Conservation (phyloP, 2,888 invertebrate species). For the Cantharis rufa region DNA sequence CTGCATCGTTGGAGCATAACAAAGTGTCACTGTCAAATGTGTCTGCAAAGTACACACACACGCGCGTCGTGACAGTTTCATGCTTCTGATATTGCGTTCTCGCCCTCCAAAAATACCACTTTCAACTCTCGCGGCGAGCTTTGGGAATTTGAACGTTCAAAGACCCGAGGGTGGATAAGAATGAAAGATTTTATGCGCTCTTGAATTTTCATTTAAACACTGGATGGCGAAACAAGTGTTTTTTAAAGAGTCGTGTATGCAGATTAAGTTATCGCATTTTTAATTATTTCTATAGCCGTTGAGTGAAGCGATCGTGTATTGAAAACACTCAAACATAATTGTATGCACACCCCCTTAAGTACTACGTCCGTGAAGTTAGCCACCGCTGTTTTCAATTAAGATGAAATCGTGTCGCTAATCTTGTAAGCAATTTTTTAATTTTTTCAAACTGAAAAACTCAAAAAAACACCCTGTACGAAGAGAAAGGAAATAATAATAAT, state of each 20-base stretch:
- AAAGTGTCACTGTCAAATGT: constrained; percentile 29
- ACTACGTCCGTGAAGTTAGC: not conserved
- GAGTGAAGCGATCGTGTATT: not conserved
- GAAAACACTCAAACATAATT: not conserved
- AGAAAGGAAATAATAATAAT: too few relatives aligned
- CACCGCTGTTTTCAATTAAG: not conserved
- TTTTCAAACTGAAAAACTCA: too few relatives aligned
- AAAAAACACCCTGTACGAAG: too few relatives aligned
- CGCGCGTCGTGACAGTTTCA: constrained; percentile 5
- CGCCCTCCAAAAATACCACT: constrained; percentile 10
- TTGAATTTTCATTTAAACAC: constrained; percentile 23
- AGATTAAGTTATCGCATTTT: constrained; percentile 21
- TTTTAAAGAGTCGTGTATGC: constrained; percentile 3
- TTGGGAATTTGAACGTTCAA: constrained; percentile 12
- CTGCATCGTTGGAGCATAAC: constrained; percentile 16
- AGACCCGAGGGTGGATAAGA: constrained; percentile 20
- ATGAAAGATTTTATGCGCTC: constrained; percentile 26
- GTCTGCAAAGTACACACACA: constrained; percentile 15
- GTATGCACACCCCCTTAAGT: not conserved
- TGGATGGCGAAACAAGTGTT: constrained; percentile 21
- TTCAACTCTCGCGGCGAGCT: constrained; percentile 13
- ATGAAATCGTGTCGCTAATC: too few relatives aligned
- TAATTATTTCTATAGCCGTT: not conserved
- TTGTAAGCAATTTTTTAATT: too few relatives aligned
- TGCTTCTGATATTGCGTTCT: constrained; percentile 21